phyloP scores from a whole-genome alignment of 1,140 invertebrate genomes.

The Drosophila serrata region DNA sequence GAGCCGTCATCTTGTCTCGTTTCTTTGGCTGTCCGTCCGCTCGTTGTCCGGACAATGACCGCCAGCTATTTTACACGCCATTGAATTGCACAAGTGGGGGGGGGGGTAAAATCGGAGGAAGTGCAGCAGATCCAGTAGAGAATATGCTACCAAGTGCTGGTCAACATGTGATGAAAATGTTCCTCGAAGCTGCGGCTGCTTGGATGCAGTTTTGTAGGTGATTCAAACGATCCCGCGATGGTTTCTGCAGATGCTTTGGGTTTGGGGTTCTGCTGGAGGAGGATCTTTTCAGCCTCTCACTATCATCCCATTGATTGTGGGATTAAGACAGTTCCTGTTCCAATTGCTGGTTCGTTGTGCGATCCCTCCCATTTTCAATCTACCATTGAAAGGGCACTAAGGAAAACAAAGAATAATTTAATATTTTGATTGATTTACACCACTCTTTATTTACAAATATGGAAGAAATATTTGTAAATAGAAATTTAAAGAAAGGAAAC shows the following conservation, averaged over 20 bases:
- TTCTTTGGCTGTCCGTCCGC: constrained; percentile 33
- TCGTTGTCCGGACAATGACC: constrained; percentile 50
- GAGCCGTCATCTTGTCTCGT: constrained; percentile 43
- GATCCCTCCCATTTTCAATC: constrained; percentile 32
- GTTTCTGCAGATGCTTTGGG: constrained; percentile 54
- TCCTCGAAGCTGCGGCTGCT: neutral
- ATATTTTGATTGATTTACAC: no score
- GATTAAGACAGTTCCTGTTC: constrained; percentile 61
- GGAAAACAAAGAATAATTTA: neutral
- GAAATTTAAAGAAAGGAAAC: no score
- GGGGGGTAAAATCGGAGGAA: constrained; percentile 23
- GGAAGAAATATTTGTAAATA: no score
- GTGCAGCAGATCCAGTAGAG: constrained; percentile 13
- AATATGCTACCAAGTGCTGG: constrained; percentile 28
- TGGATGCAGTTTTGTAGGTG: constrained; percentile 17
- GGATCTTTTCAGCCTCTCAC: constrained; percentile 42
- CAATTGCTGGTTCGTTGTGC: constrained; percentile 27
- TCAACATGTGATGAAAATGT: constrained; percentile 54
- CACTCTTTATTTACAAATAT: neutral
- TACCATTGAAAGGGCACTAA: constrained; percentile 9
- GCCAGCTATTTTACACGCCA: constrained; percentile 82
- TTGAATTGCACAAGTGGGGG: constrained; percentile 71
- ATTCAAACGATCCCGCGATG: constrained; percentile 47
- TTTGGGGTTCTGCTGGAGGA: constrained; percentile 44
- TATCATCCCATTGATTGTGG: constrained; percentile 74